Base-by-base conservation (phyloP, 2,113 vertebrate species). In the Dasyprocta punctata region DNA sequence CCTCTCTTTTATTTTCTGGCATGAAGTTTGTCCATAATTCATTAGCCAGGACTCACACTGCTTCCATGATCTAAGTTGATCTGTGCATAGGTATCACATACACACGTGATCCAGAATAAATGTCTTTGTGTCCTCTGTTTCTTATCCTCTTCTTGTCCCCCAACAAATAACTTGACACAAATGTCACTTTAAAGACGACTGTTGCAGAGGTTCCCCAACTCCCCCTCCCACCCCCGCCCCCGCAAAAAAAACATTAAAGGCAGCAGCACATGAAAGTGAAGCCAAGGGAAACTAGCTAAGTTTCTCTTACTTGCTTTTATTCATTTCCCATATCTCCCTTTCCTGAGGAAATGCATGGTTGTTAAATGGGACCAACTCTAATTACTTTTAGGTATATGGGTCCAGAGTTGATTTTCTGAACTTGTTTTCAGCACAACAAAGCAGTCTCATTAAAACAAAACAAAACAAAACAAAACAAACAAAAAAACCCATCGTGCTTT, bases 381-480 rank as follows among this genome's bases (percentile, higher is more conserved):
- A 89, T 87, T 85, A 83, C 10, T 67, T 94, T 75, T 26, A 90
- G 88, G 41, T 90, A 52, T 58, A 16, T 5, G 78, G 60, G 71
- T 10, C 47, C 77, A 20, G 58, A 38, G 20, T 85, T 54, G 92
- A 83, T 96, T 97, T 93, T 90, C 92, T 91, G 86, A 97, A 95
- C 60, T 89, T 90, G 47, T 92, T 95, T 89, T 89, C 81, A 81
- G 60, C 92, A 91, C 92, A 96, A 96, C 89, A 92, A 87, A 49
- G 49, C 88, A 80, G 94, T 97, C 88, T 97, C 67, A 80, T 82
- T 8, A 71, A 38, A 71, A 71, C 75, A 77, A 95, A n/a, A 67
- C n/a, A 19, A 19, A 69, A 3, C 6, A 75, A 86, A 86, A 96
- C 67, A 60, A 60, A 71, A 47, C 49, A 33, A 67, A 78, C 36